phyloP scores from a whole-genome alignment of 1,140 invertebrate species.

The Drosophila simulans region DNA sequence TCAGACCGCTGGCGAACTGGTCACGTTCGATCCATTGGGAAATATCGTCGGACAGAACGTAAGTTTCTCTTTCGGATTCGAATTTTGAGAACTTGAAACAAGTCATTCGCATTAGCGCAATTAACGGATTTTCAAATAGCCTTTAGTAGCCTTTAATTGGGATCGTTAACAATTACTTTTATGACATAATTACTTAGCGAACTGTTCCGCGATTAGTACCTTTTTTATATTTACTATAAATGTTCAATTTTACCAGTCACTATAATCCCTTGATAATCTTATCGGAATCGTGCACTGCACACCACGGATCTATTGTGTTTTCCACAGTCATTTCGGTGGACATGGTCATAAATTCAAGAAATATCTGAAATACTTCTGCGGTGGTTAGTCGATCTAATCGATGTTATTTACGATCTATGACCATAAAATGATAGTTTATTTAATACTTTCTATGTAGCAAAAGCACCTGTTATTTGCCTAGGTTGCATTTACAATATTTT shows the following conservation, averaged over 20 bases:
- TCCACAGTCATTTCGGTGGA: slow-evolving; percentile 30
- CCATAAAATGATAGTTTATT: slow-evolving; percentile 1
- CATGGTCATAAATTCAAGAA: slow-evolving; percentile 38
- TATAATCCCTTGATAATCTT: slow-evolving; percentile 45
- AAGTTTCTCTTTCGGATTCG: slow-evolving; percentile 25
- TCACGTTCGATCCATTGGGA: slow-evolving; percentile 50
- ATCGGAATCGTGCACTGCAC: slow-evolving; percentile 23
- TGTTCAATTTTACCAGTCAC: slow-evolving; percentile 20
- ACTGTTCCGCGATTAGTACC: slow-evolving; percentile 23
- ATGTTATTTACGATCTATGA: slow-evolving; percentile 41
- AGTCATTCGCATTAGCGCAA: slow-evolving; percentile 26
- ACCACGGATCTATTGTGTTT: slow-evolving; percentile 22
- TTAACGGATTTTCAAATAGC: slow-evolving; percentile 22
- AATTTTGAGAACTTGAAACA: slow-evolving; percentile 6
- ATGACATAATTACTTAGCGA: slow-evolving; percentile 31
- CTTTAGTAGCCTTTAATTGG: slow-evolving; percentile 29
- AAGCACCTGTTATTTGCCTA: neutral
- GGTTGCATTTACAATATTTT: neutral
- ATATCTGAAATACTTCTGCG: slow-evolving; percentile 21
- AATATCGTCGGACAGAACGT: slow-evolving; percentile 15
- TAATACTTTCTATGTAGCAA: neutral
- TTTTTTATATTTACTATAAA: neutral
- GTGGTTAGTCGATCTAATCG: slow-evolving; percentile 32
- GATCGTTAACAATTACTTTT: slow-evolving; percentile 10
- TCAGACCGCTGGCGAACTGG: slow-evolving; percentile 45